These are phyloP conservation scores for Schizothorax lantsangensis DNA, from an alignment of 2,797 vertebrate genomes.

Conservation along the genomic window DNA sequence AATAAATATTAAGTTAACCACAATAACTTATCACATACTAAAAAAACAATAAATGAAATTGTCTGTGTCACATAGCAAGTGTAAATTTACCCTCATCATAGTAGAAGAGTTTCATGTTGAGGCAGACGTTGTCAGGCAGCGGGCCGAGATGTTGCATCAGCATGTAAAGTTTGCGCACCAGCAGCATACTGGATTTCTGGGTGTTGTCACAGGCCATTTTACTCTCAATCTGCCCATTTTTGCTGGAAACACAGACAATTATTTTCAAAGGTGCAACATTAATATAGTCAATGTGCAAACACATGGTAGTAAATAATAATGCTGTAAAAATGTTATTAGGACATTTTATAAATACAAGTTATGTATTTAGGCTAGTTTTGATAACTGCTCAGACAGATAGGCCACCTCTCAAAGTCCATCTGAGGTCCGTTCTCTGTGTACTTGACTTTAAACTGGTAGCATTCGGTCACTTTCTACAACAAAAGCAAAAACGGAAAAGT, in stretches of 20 bases:
- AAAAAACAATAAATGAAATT: background rate
- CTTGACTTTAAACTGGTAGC: slow-evolving; percentile 93
- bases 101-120: slow-evolving; percentile 95
- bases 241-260: slow-evolving; percentile 55
- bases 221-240: slow-evolving; percentile 60
- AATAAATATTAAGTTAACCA: background rate
- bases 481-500: background rate
- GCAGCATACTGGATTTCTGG: slow-evolving; percentile 88
- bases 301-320: background rate
- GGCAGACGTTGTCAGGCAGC: slow-evolving; percentile 85
- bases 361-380: background rate
- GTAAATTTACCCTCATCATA: slow-evolving; percentile 86
- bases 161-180: slow-evolving; percentile 92
- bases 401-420: slow-evolving; percentile 90
- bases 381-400: slow-evolving; percentile 13
- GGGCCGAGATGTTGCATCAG: slow-evolving; percentile 95
- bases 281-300: background rate
- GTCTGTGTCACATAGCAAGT: background rate
- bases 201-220: slow-evolving; percentile 78
- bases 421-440: slow-evolving; percentile 83
- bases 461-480: slow-evolving; percentile 92
- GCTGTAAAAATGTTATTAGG: background rate
- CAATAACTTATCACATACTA: background rate
- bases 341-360: background rate
- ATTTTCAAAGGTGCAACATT: background rate